A percentile compares a stretch with the other conserved stretches of the same genome.
phyloP scores from a whole-genome alignment of 2,888 invertebrate species.

The Fragum fragum region DNA sequence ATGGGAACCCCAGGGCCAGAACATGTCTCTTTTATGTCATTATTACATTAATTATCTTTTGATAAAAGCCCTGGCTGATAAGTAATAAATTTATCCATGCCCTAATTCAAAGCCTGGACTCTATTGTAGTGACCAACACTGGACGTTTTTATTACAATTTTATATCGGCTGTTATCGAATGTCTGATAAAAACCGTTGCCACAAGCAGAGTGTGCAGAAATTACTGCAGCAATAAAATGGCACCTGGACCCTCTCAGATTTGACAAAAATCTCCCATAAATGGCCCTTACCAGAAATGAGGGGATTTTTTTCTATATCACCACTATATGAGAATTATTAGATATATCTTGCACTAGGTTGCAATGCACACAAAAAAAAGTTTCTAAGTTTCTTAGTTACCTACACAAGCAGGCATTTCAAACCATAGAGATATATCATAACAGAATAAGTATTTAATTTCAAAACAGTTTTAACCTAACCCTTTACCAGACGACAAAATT shows the following conservation, averaged over 20 bases:
- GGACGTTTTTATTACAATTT: slow-evolving; percentile 57
- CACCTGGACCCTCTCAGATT: slow-evolving; percentile 40
- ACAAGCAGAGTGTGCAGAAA: slow-evolving; percentile 54
- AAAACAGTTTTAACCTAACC: too few relatives aligned
- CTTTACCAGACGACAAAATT: too few relatives aligned
- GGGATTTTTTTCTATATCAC: neutral
- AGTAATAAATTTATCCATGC: slow-evolving; percentile 61
- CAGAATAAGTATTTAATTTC: too few relatives aligned
- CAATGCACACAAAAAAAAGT: too few relatives aligned
- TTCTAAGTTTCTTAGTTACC: too few relatives aligned
- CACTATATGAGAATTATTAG: too few relatives aligned
- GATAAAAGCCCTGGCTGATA: slow-evolving; percentile 48
- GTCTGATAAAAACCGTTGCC: slow-evolving; percentile 59
- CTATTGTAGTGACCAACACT: slow-evolving; percentile 47
- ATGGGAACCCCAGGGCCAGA: slow-evolving; percentile 43
- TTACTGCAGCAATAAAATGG: slow-evolving; percentile 43
- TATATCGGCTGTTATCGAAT: slow-evolving; percentile 58
- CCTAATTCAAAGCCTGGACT: slow-evolving; percentile 44
- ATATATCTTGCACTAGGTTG: too few relatives aligned
- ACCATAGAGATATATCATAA: too few relatives aligned
- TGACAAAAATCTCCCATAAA: slow-evolving; percentile 15
- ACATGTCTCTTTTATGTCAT: slow-evolving; percentile 66
- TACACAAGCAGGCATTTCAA: too few relatives aligned
- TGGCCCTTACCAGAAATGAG: neutral
- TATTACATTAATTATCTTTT: slow-evolving; percentile 67